phyloP scores from a whole-genome alignment of 2,113 vertebrate species.

The Chaetops frenatus region DNA sequence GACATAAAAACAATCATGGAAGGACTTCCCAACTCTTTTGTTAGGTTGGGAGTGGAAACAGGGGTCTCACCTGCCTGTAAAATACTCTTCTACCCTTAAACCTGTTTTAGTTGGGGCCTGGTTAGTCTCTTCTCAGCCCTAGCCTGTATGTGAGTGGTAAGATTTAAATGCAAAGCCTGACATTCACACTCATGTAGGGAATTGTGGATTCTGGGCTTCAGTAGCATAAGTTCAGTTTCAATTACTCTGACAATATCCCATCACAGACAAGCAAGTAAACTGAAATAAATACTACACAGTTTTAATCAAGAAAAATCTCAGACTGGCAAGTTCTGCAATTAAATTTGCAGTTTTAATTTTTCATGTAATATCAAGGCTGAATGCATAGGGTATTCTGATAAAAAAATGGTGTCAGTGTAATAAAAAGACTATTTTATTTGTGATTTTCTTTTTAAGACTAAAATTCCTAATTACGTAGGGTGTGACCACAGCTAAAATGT shows the following conservation, averaged over 20 bases:
- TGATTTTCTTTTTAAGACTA: not conserved
- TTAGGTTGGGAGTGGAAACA: not conserved
- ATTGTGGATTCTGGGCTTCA: not conserved
- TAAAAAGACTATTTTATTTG: not conserved
- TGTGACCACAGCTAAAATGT: too few species aligned
- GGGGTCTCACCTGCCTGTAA: not conserved
- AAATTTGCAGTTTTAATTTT: not conserved
- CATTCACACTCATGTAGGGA: not conserved
- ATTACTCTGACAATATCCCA: not conserved
- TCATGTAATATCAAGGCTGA: not conserved
- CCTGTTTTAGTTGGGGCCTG: not conserved
- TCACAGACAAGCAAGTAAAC: not conserved
- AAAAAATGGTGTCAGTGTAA: not conserved
- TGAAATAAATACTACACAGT: not conserved
- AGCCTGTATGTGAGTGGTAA: not conserved
- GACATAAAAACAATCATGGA: not conserved
- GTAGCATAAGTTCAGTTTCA: not conserved
- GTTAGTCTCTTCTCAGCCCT: not conserved
- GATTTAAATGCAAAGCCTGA: not conserved
- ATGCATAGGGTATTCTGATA: not conserved
- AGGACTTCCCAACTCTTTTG: not conserved
- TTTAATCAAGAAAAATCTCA: not conserved
- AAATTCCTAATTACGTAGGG: not conserved
- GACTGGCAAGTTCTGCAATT: not conserved
- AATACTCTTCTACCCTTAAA: not conserved